Evolutionary conservation across 1,140 invertebrate genomes (phyloP).

Genomic region (Drosophila pectinifera): DNA sequence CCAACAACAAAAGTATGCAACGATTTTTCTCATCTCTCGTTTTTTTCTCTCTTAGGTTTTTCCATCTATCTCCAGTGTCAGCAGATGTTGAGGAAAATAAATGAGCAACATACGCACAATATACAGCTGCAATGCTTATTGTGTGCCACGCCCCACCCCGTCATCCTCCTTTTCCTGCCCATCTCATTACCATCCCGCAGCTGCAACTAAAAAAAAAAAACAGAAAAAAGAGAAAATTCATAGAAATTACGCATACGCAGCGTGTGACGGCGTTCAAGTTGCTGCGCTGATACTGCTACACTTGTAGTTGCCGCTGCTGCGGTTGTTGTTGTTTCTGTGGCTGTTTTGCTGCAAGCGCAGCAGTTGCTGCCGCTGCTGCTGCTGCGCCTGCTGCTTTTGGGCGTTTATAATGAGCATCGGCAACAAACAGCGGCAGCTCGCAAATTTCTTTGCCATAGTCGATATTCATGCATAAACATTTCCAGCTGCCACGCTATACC

Average conservation of each 20-base stretch:
- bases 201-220: slow-evolving; percentile 22
- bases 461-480: slow-evolving; percentile 75
- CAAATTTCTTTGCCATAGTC: slow-evolving; percentile 54
- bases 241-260: slow-evolving; percentile 78
- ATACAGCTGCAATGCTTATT: slow-evolving; percentile 46
- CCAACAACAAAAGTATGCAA: background rate
- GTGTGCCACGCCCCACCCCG: slow-evolving; percentile 4
- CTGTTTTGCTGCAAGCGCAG: slow-evolving; percentile 19
- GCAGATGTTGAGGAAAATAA: slow-evolving; percentile 55
- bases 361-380: slow-evolving; percentile 26
- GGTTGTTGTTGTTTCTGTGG: background rate
- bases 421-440: slow-evolving; percentile 32
- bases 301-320: slow-evolving; percentile 6
- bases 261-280: slow-evolving; percentile 34
- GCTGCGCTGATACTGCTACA: slow-evolving; percentile 13
- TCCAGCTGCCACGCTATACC: slow-evolving; percentile 14
- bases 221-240: slow-evolving; percentile 33
- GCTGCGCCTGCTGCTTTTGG: slow-evolving; percentile 36
- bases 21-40: slow-evolving; percentile 17
- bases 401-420: slow-evolving; percentile 72
- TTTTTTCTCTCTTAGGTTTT: background rate
- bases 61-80: slow-evolving; percentile 20
- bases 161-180: background rate
- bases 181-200: slow-evolving; percentile 27
- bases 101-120: slow-evolving; percentile 75